Conservation (phyloP, 1,140 invertebrate genomes). For the Diorhabda carinulata region DNA sequence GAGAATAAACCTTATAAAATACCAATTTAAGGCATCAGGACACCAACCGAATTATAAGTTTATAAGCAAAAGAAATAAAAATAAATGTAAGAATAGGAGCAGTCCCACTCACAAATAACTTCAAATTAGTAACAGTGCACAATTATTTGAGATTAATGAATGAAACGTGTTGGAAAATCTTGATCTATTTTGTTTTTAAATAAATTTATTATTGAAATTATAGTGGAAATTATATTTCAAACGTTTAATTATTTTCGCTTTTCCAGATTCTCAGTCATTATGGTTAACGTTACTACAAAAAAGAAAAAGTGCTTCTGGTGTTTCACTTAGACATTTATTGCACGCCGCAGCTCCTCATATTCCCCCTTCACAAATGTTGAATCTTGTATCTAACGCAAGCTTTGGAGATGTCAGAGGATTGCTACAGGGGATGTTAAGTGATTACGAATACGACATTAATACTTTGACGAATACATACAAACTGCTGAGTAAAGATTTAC, state of each 20-base stretch:
- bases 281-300: slow-evolving; percentile 50
- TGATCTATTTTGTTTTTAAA: too few relatives aligned
- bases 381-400: slow-evolving; percentile 49
- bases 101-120: too few relatives aligned
- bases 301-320: slow-evolving; percentile 35
- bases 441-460: slow-evolving; percentile 49
- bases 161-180: too few relatives aligned
- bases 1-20: too few relatives aligned
- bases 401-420: slow-evolving; percentile 53
- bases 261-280: slow-evolving; percentile 45
- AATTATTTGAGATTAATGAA: too few relatives aligned
- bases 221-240: too few relatives aligned
- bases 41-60: too few relatives aligned
- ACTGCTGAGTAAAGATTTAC: slow-evolving; percentile 47
- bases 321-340: slow-evolving; percentile 47
- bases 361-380: slow-evolving; percentile 50
- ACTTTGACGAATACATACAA: slow-evolving; percentile 45
- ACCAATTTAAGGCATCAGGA: too few relatives aligned
- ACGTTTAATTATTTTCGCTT: background rate
- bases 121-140: too few relatives aligned
- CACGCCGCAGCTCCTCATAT: slow-evolving; percentile 55
- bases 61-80: too few relatives aligned
- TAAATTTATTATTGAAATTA: too few relatives aligned
- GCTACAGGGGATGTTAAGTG: slow-evolving; percentile 51
- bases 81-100: too few relatives aligned